Evolutionary conservation across 1,140 invertebrate genomes (phyloP).

Genomic region (Drosophila tropicalis): DNA sequence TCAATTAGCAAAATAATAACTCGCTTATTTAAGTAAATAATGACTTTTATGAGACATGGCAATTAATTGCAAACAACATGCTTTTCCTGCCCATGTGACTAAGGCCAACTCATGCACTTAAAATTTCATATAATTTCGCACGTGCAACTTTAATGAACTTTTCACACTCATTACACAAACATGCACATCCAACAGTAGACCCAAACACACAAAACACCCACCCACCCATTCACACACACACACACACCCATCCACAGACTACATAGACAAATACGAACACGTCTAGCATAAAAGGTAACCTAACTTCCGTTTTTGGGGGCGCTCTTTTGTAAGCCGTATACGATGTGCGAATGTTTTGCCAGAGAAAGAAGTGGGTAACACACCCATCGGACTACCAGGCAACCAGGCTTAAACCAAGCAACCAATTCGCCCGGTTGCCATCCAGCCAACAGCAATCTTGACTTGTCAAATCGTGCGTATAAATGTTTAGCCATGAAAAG

Average conservation of each 20-base stretch:
- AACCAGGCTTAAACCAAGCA: slow-evolving; percentile 23
- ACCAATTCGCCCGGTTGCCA: slow-evolving; percentile 8
- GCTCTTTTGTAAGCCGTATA: slow-evolving; percentile 37
- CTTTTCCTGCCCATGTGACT: background rate
- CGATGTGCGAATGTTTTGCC: background rate
- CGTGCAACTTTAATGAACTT: slow-evolving; percentile 78
- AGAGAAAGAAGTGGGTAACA: background rate
- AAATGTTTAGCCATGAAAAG: slow-evolving; percentile 71
- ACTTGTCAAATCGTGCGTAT: slow-evolving; percentile 76
- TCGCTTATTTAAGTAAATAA: background rate
- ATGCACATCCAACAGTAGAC: slow-evolving; percentile 24
- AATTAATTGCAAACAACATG: background rate
- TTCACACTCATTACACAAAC: slow-evolving; percentile 73
- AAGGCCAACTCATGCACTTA: slow-evolving; percentile 61
- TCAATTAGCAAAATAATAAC: background rate
- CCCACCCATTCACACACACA: slow-evolving; percentile 16
- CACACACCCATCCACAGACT: background rate
- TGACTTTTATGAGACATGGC: slow-evolving; percentile 9
- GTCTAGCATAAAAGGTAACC: background rate
- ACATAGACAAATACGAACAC: slow-evolving; percentile 21
- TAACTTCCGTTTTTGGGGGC: slow-evolving; percentile 34
- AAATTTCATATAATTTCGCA: slow-evolving; percentile 74
- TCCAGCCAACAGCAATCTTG: slow-evolving; percentile 44
- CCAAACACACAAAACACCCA: background rate
- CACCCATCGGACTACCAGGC: background rate